Evolutionary conservation across 2,113 vertebrate genomes (phyloP).

Genomic region (Cyprinodon brontotheroides): DNA sequence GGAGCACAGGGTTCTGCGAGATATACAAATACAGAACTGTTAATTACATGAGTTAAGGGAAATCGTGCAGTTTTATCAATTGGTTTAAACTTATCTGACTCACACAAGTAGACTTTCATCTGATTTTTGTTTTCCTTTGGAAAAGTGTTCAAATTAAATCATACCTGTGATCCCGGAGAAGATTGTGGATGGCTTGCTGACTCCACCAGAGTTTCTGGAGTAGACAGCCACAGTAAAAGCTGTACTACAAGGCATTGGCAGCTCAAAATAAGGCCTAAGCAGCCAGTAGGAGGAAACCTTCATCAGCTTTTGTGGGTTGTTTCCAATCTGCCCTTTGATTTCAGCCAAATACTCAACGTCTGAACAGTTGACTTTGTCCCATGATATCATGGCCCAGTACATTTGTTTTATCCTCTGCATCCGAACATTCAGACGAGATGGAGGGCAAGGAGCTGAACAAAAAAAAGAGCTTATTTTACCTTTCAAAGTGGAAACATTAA

Average conservation of each 20-base stretch:
- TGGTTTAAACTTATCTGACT: too few species aligned
- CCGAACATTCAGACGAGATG: conserved; percentile 39
- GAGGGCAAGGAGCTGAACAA: conserved; percentile 77
- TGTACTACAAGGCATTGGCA: conserved; percentile 77
- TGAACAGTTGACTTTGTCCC: conserved; percentile 67
- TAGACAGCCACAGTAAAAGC: conserved; percentile 68
- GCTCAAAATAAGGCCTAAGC: conserved; percentile 70
- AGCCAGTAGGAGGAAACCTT: conserved; percentile 77
- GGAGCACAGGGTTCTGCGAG: conserved; percentile 75
- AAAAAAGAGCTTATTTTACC: not conserved
- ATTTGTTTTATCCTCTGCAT: conserved; percentile 46
- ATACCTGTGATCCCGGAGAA: conserved; percentile 70
- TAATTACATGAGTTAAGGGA: not conserved
- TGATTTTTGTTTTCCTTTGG: not conserved
- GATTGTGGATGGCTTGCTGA: conserved; percentile 54
- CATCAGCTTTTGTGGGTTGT: conserved; percentile 54
- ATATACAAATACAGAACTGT: not conserved
- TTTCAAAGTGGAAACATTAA: not conserved
- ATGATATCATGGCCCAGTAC: conserved; percentile 65
- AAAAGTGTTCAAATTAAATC: not conserved
- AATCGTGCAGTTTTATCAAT: too few species aligned
- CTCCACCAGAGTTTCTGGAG: conserved; percentile 69
- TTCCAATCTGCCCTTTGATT: conserved; percentile 63
- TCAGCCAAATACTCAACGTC: conserved; percentile 64
- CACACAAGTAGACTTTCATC: too few species aligned